These are phyloP conservation scores for Puffinus mauretanicus DNA, from an alignment of 2,113 vertebrate genomes.

Conservation along the genomic window DNA sequence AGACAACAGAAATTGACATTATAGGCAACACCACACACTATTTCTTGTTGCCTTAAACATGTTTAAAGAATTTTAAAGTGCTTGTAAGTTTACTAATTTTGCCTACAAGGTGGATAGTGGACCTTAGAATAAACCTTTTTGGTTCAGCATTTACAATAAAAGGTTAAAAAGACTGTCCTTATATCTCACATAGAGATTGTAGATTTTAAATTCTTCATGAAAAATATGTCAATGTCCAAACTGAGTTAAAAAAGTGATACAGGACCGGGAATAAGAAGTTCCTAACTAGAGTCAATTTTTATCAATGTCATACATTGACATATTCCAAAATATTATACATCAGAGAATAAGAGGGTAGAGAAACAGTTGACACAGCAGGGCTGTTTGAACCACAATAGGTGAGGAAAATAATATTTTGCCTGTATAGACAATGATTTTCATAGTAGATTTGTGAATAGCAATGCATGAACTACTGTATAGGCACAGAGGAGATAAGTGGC, in stretches of 20 bases:
- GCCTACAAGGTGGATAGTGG: background rate
- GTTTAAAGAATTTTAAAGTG: background rate
- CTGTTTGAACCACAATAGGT: background rate
- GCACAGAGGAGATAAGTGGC: background rate
- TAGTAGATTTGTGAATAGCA: background rate
- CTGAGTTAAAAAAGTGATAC: background rate
- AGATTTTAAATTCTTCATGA: background rate
- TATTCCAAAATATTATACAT: background rate
- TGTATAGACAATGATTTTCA: background rate
- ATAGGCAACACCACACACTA: background rate
- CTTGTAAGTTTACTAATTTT: background rate
- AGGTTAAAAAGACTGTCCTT: background rate
- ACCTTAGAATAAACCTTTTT: background rate
- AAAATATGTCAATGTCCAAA: background rate
- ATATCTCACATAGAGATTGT: background rate
- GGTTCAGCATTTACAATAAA: background rate
- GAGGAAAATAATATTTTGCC: background rate
- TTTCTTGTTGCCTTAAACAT: background rate
- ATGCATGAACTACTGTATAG: background rate
- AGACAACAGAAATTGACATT: background rate
- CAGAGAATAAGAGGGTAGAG: background rate
- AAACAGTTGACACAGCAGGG: background rate
- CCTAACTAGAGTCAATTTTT: background rate
- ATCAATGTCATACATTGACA: background rate
- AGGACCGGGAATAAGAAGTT: background rate